Base-by-base conservation (phyloP, 2,113 vertebrate genomes). In the Patagioenas fasciata region DNA sequence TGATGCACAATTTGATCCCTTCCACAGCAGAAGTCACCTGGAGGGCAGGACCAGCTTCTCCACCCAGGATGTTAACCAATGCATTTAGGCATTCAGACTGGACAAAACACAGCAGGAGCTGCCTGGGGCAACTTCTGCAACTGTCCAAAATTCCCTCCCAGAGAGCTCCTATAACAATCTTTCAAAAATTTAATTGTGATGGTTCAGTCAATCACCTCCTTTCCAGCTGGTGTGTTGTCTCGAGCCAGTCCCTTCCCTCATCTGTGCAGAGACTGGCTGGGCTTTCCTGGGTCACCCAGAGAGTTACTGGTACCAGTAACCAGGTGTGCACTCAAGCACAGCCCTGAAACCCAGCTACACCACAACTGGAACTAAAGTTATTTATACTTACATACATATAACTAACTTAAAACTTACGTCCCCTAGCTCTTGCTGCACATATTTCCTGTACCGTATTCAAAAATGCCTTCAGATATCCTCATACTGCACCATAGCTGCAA, bases 91-190 rank as follows among this genome's bases (percentile, higher is more conserved):
- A 66, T 74, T 85, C 74, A 47, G 19, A 14, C 15, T 10, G 7
- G 53, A 53, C 44, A 88, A 34, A 69, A 50, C 51, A 66, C 85
- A 92, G 69, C 75, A 90, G 82, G 65, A 91, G 70, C 34, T 94
- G 84, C 91, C 87, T 79, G 81, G 15, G 53, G 80, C 82, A 62
- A 66, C 64, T 85, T 80, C 82, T 80, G 24, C 64, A 66, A 34
- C 56, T 47, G 69, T 74, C 80, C 91, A 86, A 57, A 92, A 80
- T 48, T 66, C 56, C 2, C 0, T 66, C 88, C 88, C 91, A 48
- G 62, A 60, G 38, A 90, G 60, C 28, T 91, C 29, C 67, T n/a
- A 1, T 29, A 51, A 20, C 51, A 62, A 6, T 60, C 47, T 58
- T 16, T 89, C 72, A 77, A 14, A 80, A 51, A n/a, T 40, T 10